Conservation (phyloP, 1,140 invertebrate genomes). For the Palaemon carinicauda region DNA sequence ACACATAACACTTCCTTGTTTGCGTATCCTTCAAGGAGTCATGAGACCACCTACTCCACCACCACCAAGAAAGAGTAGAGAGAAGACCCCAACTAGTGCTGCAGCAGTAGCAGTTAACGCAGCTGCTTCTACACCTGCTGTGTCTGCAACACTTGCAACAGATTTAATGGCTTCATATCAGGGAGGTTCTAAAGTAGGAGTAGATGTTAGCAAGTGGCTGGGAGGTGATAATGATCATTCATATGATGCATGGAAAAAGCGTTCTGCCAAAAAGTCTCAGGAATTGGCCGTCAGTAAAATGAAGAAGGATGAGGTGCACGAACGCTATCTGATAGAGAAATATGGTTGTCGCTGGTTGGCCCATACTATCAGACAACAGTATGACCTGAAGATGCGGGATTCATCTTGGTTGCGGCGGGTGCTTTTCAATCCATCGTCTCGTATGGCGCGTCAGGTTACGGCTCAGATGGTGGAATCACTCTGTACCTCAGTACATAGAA, state of each 20-base stretch:
- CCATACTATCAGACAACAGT: conserved; percentile 60
- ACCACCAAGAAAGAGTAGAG: conserved; percentile 49
- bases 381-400: conserved; percentile 69
- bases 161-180: conserved; percentile 45
- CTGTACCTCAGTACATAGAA: conserved; percentile 66
- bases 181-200: conserved; percentile 52
- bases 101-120: not conserved
- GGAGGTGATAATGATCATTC: conserved; percentile 76
- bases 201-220: conserved; percentile 70
- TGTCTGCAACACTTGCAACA: not conserved
- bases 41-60: conserved; percentile 72
- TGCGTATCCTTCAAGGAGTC: conserved; percentile 82
- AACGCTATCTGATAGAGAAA: conserved; percentile 78
- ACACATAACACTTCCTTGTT: conserved; percentile 80
- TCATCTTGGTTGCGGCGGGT: conserved; percentile 87
- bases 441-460: conserved; percentile 85
- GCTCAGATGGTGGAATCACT: conserved; percentile 88
- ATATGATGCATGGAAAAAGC: conserved; percentile 76
- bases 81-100: conserved; percentile 44
- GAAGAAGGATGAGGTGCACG: conserved; percentile 66
- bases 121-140: not conserved
- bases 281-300: conserved; percentile 48
- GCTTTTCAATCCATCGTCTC: conserved; percentile 89
- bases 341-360: conserved; percentile 72
- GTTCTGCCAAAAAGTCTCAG: conserved; percentile 64